These are phyloP conservation scores for Plectrocnemia conspersa DNA, from an alignment of 1,140 invertebrate genomes.

Conservation along the genomic window DNA sequence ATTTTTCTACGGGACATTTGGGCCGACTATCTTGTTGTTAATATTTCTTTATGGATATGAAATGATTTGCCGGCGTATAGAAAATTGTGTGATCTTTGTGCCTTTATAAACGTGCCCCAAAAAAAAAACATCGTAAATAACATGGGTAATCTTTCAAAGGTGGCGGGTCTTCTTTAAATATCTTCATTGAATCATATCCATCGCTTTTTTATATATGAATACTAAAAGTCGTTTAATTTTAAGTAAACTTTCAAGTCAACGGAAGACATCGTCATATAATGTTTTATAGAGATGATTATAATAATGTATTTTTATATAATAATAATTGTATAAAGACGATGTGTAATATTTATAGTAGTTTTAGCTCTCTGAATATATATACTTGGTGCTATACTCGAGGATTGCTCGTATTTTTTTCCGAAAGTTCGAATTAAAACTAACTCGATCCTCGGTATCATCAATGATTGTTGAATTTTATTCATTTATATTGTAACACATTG, in stretches of 20 bases:
- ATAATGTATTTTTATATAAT: constrained; percentile 33
- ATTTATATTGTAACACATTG: constrained; percentile 16
- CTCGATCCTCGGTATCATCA: constrained; percentile 26
- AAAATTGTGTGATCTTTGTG: too few species aligned
- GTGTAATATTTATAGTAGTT: constrained; percentile 36
- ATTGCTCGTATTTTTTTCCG: constrained; percentile 20
- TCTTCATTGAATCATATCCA: constrained; percentile 9
- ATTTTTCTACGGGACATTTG: too few species aligned
- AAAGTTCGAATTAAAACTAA: constrained; percentile 31
- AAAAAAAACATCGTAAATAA: constrained; percentile 13
- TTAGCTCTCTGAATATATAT: constrained; percentile 32
- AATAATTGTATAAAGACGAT: constrained; percentile 31
- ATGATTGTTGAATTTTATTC: constrained; percentile 17
- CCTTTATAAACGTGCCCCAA: too few species aligned
- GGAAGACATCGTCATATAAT: constrained; percentile 32
- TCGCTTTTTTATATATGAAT: constrained; percentile 15
- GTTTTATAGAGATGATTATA: constrained; percentile 31
- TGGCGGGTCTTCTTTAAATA: constrained; percentile 30
- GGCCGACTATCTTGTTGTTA: too few species aligned
- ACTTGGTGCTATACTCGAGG: constrained; percentile 31
- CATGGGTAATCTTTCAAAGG: constrained; percentile 32
- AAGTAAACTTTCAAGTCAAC: constrained; percentile 30
- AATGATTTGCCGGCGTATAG: too few species aligned
- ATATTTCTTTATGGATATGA: too few species aligned
- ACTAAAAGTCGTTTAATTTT: constrained; percentile 28